Evolutionary conservation across 2,113 vertebrate species (phyloP).

Genomic region (Sus scrofa): DNA sequence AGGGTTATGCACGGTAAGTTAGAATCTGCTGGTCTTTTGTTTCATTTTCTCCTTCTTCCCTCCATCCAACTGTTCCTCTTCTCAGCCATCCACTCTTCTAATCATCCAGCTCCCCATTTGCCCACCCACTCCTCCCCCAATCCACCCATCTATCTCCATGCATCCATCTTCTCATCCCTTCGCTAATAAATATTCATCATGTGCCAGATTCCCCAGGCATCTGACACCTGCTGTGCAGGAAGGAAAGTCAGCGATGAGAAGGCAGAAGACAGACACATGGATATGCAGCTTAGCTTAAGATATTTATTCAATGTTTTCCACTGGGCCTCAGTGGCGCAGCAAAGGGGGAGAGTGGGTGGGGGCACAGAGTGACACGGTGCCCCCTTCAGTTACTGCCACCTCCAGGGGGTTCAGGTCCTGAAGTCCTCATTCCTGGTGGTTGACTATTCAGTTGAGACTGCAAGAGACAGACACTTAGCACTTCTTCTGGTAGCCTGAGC

Average conservation of each 20-base stretch:
- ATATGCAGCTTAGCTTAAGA: conserved; percentile 5
- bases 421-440: neutral
- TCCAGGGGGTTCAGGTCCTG: conserved; percentile 31
- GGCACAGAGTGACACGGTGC: neutral
- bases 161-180: neutral
- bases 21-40: neutral
- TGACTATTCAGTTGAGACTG: conserved; percentile 56
- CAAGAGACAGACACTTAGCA: conserved; percentile 64
- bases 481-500: neutral
- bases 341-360: neutral
- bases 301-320: conserved; percentile 67
- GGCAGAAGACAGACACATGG: neutral
- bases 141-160: too few species aligned
- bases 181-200: neutral
- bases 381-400: neutral
- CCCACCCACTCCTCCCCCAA: neutral
- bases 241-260: neutral
- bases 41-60: neutral
- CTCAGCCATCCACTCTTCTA: neutral
- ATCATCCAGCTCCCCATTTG: neutral
- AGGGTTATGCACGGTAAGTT: neutral
- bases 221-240: neutral
- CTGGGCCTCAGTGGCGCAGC: neutral
- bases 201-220: neutral
- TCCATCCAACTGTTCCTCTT: neutral